A percentile compares a stretch with the other conserved stretches of the same genome.
These are phyloP conservation scores for Merluccius polli DNA, from an alignment of 2,797 vertebrate genomes.

Conservation along the genomic window DNA sequence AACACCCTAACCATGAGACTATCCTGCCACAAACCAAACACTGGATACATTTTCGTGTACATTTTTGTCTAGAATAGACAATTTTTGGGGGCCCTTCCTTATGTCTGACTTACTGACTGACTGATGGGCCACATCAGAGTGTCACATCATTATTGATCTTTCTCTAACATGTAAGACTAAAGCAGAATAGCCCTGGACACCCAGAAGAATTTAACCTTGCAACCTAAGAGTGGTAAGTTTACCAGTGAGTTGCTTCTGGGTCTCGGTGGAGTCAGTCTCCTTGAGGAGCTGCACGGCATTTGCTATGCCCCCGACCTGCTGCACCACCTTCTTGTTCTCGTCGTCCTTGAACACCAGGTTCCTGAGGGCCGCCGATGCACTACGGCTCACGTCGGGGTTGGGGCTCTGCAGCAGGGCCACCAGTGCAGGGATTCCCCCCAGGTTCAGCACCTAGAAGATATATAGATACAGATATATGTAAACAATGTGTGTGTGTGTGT, in stretches of 20 bases:
- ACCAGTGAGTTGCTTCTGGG: slow-evolving; percentile 91
- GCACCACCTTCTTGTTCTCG: slow-evolving; percentile 81
- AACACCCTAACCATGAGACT: neutral
- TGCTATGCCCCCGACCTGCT: slow-evolving; percentile 75
- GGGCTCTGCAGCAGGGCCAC: slow-evolving; percentile 77
- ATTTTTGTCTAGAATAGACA: neutral
- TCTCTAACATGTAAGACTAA: too few relatives aligned
- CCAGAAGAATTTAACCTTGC: too few relatives aligned
- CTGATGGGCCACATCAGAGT: too few relatives aligned
- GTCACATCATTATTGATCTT: too few relatives aligned
- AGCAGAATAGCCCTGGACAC: too few relatives aligned
- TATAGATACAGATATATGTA: neutral
- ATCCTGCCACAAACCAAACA: neutral
- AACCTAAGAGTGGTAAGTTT: too few relatives aligned
- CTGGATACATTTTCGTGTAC: neutral
- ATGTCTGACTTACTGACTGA: too few relatives aligned
- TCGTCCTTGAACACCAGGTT: slow-evolving; percentile 84
- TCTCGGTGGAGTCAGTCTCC: slow-evolving; percentile 77
- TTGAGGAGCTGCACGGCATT: slow-evolving; percentile 79
- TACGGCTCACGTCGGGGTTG: slow-evolving; percentile 75
- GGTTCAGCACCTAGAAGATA: slow-evolving; percentile 70
- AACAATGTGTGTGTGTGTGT: neutral
- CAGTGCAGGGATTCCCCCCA: slow-evolving; percentile 79
- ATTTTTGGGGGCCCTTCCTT: neutral
- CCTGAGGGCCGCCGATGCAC: slow-evolving; percentile 81